Evolutionary conservation across 2,113 vertebrate genomes (phyloP).

Genomic region (Notechis scutatus): DNA sequence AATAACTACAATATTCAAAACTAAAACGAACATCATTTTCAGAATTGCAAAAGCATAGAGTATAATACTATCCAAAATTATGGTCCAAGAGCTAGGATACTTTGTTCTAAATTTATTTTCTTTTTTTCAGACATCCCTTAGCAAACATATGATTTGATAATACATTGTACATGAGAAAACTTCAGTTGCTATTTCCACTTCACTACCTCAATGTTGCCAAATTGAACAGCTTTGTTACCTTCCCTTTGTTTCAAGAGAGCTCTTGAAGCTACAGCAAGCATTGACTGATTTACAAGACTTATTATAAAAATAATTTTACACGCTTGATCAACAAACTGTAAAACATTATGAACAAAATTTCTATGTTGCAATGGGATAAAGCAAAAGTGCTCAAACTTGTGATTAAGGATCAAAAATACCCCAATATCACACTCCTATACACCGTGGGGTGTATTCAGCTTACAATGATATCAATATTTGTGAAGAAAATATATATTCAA

Average conservation of each 20-base stretch:
- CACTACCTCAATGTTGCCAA: constrained; percentile 43
- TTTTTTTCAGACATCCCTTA: constrained; percentile 41
- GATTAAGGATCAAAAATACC: not conserved
- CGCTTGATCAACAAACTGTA: not conserved
- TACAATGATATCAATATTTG: not conserved
- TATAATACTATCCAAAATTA: not conserved
- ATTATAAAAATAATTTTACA: constrained; percentile 25
- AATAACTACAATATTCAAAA: constrained; percentile 16
- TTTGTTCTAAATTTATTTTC: constrained; percentile 48
- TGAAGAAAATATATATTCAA: not conserved
- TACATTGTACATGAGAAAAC: constrained; percentile 51
- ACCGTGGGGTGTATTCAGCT: no score
- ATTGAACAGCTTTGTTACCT: constrained; percentile 56
- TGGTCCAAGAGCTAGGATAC: not conserved
- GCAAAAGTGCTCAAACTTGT: not conserved
- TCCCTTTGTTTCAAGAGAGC: constrained; percentile 47
- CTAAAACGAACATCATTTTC: not conserved
- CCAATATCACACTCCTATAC: not conserved
- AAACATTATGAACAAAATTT: not conserved
- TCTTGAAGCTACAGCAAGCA: constrained; percentile 19
- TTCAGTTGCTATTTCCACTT: constrained; percentile 49
- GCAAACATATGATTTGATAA: constrained; percentile 46
- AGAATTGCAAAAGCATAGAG: not conserved
- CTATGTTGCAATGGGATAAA: not conserved
- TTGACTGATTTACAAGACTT: constrained; percentile 45